phyloP scores from a whole-genome alignment of 2,888 invertebrate genomes.

The Clepsis dumicolana region DNA sequence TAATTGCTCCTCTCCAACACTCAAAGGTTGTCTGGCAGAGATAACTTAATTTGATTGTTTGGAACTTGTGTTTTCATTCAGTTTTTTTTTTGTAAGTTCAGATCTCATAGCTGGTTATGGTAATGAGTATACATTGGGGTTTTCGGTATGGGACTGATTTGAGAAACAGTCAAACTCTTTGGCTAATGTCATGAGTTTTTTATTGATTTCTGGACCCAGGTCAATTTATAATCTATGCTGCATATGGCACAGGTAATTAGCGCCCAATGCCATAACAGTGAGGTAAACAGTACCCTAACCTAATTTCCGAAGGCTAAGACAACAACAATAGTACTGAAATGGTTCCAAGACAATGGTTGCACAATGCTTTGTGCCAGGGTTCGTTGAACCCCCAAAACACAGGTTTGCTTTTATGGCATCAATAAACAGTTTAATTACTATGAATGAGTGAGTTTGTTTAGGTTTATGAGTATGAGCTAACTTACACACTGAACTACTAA shows the following conservation, averaged over 20 bases:
- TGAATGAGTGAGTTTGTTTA: not conserved
- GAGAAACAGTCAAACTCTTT: no score
- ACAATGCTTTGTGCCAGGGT: constrained; percentile 28
- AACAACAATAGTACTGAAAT: constrained; percentile 37
- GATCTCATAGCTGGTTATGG: no score
- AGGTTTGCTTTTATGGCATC: not conserved
- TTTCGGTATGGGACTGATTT: no score
- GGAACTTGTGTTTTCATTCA: no score
- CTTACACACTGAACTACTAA: not conserved
- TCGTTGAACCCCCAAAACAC: constrained; percentile 30
- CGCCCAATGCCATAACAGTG: constrained; percentile 22
- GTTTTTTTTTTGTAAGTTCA: no score
- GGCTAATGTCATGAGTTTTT: no score
- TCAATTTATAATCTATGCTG: not conserved
- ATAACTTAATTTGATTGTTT: no score
- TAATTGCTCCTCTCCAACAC: no score
- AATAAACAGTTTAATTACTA: not conserved
- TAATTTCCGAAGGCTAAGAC: constrained; percentile 39
- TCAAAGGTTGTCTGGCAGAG: no score
- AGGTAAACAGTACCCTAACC: constrained; percentile 39
- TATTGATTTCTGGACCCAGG: not conserved
- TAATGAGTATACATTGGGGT: no score
- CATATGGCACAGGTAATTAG: not conserved
- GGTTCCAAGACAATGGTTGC: constrained; percentile 41
- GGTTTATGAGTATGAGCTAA: not conserved